These are phyloP conservation scores for Stomatorhinus ivindoensis DNA, from an alignment of 2,113 vertebrate genomes.

Conservation along the genomic window DNA sequence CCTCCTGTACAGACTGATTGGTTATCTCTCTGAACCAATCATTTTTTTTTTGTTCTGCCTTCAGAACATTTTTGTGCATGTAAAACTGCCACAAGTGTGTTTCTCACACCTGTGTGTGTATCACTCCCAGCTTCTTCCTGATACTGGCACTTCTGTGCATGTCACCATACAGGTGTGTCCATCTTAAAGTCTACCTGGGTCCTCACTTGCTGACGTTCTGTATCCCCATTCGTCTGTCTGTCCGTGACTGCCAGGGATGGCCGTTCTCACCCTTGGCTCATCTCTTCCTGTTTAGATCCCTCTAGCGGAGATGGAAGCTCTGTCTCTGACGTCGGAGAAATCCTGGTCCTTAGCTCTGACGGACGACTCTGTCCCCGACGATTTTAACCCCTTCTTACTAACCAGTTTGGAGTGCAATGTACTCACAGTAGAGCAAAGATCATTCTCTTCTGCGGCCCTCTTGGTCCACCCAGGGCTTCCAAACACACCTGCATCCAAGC, in stretches of 20 bases:
- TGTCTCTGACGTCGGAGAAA: conserved; percentile 97
- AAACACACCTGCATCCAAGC: conserved; percentile 47
- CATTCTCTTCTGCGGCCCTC: conserved; percentile 50
- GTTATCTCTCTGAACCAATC: too few species aligned
- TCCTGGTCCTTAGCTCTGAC: conserved; percentile 98
- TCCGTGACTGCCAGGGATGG: conserved; percentile 49
- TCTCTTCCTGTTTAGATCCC: conserved; percentile 97
- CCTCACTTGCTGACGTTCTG: background rate
- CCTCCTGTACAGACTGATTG: too few species aligned
- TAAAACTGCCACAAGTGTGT: background rate
- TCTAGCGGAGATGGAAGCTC: conserved; percentile 99
- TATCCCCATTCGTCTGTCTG: conserved; percentile 16
- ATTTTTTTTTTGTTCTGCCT: too few species aligned
- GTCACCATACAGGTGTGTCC: background rate
- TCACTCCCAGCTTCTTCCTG: background rate
- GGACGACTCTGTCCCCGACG: conserved; percentile 90
- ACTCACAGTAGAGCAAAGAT: conserved; percentile 67
- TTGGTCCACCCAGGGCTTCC: conserved; percentile 59
- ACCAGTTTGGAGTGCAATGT: conserved; percentile 93
- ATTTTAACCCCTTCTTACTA: conserved; percentile 90
- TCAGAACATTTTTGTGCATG: too few species aligned
- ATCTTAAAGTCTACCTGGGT: background rate
- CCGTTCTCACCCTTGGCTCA: conserved; percentile 72
- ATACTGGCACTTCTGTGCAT: background rate
- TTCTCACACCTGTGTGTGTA: background rate